A percentile compares a stretch with the other conserved stretches of the same genome.
These are phyloP conservation scores for Petaurus breviceps DNA, from an alignment of 2,113 vertebrate genomes.

Conservation along the genomic window DNA sequence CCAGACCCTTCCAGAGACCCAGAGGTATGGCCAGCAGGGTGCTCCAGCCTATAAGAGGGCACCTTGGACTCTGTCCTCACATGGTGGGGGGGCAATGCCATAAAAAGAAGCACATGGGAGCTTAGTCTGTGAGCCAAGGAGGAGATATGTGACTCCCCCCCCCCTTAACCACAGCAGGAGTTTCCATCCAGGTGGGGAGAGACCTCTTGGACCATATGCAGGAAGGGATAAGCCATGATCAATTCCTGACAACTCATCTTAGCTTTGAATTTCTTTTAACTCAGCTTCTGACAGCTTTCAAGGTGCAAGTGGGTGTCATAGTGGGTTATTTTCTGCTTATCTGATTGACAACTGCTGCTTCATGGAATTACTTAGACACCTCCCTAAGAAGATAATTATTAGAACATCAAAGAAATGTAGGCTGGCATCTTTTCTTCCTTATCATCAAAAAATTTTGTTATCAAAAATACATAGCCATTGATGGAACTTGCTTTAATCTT, in stretches of 20 bases:
- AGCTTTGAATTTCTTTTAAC: not conserved
- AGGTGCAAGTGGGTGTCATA: not conserved
- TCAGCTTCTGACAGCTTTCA: not conserved
- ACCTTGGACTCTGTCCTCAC: not conserved
- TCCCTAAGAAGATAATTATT: conserved; percentile 26
- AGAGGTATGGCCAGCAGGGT: not conserved
- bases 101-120: no score
- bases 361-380: conserved; percentile 18
- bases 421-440: not conserved
- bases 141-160: no score
- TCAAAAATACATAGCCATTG: not conserved
- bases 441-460: not conserved
- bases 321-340: not conserved
- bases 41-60: not conserved
- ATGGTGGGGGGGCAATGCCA: not conserved
- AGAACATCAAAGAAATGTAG: conserved; percentile 2
- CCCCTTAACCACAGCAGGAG: not conserved
- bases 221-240: not conserved
- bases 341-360: conserved; percentile 5
- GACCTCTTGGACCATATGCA: not conserved
- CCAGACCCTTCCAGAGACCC: no score
- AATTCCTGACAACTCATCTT: not conserved
- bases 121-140: no score
- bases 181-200: not conserved
- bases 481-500: not conserved